Conservation (phyloP, 2,888 invertebrate genomes). For the Melangyna quadrimaculata region DNA sequence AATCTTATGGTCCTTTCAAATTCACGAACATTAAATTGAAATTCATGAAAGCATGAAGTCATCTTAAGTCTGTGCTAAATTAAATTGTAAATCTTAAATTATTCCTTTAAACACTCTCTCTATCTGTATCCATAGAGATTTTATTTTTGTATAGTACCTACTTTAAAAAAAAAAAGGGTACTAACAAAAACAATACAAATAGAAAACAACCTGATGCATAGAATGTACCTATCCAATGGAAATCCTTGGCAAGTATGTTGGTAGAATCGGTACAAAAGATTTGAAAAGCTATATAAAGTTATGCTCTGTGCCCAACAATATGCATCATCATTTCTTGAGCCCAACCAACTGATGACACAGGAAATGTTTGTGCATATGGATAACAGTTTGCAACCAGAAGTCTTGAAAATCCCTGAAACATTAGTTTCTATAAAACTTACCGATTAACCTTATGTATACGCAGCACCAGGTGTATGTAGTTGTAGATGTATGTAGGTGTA, state of each 20-base stretch:
- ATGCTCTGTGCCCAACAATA: slow-evolving; percentile 19
- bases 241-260: slow-evolving; percentile 1
- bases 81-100: neutral
- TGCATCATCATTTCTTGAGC: slow-evolving; percentile 31
- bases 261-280: neutral
- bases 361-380: slow-evolving; percentile 34
- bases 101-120: neutral
- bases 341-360: slow-evolving; percentile 49
- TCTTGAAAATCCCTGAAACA: slow-evolving; percentile 52
- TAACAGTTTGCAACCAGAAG: slow-evolving; percentile 41
- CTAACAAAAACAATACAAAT: neutral
- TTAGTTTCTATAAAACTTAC: slow-evolving; percentile 48
- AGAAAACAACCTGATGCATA: neutral
- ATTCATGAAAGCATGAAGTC: slow-evolving; percentile 9
- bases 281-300: neutral
- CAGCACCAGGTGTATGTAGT: slow-evolving; percentile 31
- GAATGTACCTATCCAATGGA: slow-evolving; percentile 1
- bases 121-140: too few relatives aligned
- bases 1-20: slow-evolving; percentile 41
- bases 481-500: neutral
- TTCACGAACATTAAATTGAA: slow-evolving; percentile 10
- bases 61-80: neutral
- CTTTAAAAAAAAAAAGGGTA: neutral
- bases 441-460: slow-evolving; percentile 10
- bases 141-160: neutral